phyloP scores from a whole-genome alignment of 2,888 invertebrate genomes.

The Marasmarcha lunaedactyla region DNA sequence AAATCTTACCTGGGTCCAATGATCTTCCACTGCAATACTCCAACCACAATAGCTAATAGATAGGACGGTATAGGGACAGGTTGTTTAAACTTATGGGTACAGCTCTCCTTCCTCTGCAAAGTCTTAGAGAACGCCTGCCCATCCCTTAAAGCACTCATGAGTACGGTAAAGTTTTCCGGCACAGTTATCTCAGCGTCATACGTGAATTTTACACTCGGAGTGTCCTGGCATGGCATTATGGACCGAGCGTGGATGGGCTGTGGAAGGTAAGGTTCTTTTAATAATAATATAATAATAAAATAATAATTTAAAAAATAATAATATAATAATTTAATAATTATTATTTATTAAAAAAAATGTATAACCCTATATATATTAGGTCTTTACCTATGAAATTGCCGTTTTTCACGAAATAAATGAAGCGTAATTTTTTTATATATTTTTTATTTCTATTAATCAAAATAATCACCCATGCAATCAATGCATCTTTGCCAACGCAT shows the following conservation, averaged over 20 bases:
- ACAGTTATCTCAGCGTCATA: slow-evolving; percentile 82
- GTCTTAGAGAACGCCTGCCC: slow-evolving; percentile 53
- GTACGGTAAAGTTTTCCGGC: slow-evolving; percentile 79
- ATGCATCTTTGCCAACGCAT: no score
- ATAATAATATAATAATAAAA: no score
- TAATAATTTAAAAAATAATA: no score
- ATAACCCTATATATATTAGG: no score
- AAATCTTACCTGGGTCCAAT: slow-evolving; percentile 81
- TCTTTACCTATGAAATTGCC: no score
- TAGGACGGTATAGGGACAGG: slow-evolving; percentile 90
- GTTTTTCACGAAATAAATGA: no score
- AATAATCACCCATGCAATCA: no score
- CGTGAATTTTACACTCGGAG: slow-evolving; percentile 88
- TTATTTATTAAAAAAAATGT: no score
- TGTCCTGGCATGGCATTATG: slow-evolving; percentile 92
- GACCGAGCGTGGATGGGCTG: slow-evolving; percentile 91
- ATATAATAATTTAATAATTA: no score
- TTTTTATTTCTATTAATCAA: no score
- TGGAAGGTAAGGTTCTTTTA: no score
- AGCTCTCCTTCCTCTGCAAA: background rate
- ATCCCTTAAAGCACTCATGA: slow-evolving; percentile 87
- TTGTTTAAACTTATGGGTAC: slow-evolving; percentile 73
- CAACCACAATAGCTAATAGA: slow-evolving; percentile 90
- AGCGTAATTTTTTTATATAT: no score
- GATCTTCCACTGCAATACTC: slow-evolving; percentile 78